Base-by-base conservation (phyloP, 1,140 invertebrate genomes). In the Uloborus diversus region DNA sequence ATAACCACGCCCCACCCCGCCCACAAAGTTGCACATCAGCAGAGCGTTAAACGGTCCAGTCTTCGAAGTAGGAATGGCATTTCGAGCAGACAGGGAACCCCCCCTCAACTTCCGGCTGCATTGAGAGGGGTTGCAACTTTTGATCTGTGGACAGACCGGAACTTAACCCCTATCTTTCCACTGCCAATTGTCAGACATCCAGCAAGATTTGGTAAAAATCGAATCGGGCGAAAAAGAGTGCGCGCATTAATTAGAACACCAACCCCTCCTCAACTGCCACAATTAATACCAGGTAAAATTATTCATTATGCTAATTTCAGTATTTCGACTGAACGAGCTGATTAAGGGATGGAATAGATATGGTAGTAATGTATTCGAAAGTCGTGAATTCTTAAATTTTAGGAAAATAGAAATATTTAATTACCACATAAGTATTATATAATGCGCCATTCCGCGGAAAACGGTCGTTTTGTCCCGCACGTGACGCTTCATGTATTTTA, bases 141-240 rank as follows among this genome's bases (percentile, higher is more conserved):
- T 20, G 76, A 79, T 25, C n/a, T 79, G 4, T 79, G 70, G 70
- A 25, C 42, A 11, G 73, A 81, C 25, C 14, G 62, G 1, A 53
- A 81, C 23, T 66, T 61, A 4, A 76, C 69, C 4, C 68, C 69
- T 27, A 81, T 75, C 14, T 76, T 81, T 23, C 69, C 79, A 1
- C 71, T 73, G 27, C 79, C 68, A 5, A 71, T 71, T 20, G 42
- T 73, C 37, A 35, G 79, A 5, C 30, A 80, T 61, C 79, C 68
- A 0, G 68, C 79, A 14, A 25, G 33, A 25, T 64, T 14, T 11
- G 79, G 69, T 30, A 65, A 33, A 33, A 76, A 81, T 7, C 13
- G 49, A 30, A 71, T 76, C 7, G 27, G 25, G 0, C 53, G 68
- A 28, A 73, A 75, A 13, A 65, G 70, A 35, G 64, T 59, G 1